Conservation (phyloP, 2,797 vertebrate genomes). For the Sebastes kiyomatsui region DNA sequence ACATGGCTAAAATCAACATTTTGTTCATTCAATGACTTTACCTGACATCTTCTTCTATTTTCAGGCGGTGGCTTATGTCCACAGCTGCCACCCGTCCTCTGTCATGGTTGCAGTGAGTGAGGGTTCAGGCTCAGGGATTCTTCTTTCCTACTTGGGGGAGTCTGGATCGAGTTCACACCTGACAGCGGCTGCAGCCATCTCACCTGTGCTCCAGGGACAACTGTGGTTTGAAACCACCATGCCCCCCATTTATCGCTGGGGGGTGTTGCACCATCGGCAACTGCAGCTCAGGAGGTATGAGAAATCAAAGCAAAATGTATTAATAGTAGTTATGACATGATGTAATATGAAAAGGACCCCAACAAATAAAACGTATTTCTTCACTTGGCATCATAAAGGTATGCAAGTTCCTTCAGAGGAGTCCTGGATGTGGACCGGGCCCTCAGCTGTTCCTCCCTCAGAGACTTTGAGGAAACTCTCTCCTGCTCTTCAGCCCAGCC, state of each 20-base stretch:
- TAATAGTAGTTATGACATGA: background rate
- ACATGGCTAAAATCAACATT: background rate
- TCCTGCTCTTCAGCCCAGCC: slow-evolving; percentile 76
- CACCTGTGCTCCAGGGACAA: slow-evolving; percentile 86
- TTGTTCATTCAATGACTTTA: background rate
- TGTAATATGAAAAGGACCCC: background rate
- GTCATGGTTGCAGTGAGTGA: slow-evolving; percentile 87
- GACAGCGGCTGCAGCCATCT: slow-evolving; percentile 87
- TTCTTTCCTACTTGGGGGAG: slow-evolving; percentile 91
- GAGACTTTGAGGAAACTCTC: slow-evolving; percentile 86
- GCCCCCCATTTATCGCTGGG: slow-evolving; percentile 83
- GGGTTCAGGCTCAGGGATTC: slow-evolving; percentile 88
- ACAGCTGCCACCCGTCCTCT: slow-evolving; percentile 81
- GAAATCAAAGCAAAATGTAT: background rate
- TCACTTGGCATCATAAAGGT: slow-evolving; percentile 73
- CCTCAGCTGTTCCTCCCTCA: slow-evolving; percentile 83
- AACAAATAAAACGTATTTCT: background rate
- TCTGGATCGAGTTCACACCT: slow-evolving; percentile 87
- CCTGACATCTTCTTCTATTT: background rate
- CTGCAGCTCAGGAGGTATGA: slow-evolving; percentile 87
- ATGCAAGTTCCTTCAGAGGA: slow-evolving; percentile 80
- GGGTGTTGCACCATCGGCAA: slow-evolving; percentile 84
- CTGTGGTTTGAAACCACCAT: slow-evolving; percentile 86
- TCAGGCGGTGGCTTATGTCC: slow-evolving; percentile 83
- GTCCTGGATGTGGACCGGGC: slow-evolving; percentile 76